A percentile compares a stretch with the other conserved stretches of the same genome.
Conservation (phyloP, 2,888 invertebrate genomes). For the Agrypnus murinus region DNA sequence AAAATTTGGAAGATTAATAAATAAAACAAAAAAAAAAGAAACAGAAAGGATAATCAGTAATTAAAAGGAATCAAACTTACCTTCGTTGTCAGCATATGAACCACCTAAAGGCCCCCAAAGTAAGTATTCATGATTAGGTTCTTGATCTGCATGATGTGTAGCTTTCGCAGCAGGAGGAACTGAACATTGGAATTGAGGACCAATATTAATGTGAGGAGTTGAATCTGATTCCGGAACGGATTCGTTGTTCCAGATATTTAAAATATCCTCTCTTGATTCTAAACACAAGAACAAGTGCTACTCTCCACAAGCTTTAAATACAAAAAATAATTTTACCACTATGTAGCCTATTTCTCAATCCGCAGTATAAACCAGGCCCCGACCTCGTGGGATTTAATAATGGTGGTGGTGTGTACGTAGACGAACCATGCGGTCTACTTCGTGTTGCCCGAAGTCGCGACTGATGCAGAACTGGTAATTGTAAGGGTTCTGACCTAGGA, state of each 20-base stretch:
- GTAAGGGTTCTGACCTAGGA: conserved; percentile 77
- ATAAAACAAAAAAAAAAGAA: not conserved
- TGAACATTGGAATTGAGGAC: conserved; percentile 89
- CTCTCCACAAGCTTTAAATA: conserved; percentile 3
- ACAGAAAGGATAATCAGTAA: too few species aligned
- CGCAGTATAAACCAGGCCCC: conserved; percentile 88
- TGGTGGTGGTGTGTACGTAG: conserved; percentile 93
- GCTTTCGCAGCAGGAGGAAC: conserved; percentile 76
- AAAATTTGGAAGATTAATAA: conserved; percentile 26
- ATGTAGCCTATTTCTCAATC: conserved; percentile 23
- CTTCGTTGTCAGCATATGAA: conserved; percentile 83
- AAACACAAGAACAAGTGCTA: too few species aligned
- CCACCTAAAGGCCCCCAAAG: conserved; percentile 92
- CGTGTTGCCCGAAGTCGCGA: conserved; percentile 73
- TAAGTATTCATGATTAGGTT: conserved; percentile 79
- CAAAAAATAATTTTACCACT: conserved; percentile 15
- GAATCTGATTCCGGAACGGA: conserved; percentile 72
- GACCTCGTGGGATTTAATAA: conserved; percentile 93
- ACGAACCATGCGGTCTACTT: conserved; percentile 71
- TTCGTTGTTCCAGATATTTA: conserved; percentile 66
- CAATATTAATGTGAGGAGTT: conserved; percentile 90
- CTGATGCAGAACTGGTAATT: conserved; percentile 71
- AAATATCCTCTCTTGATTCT: conserved; percentile 63
- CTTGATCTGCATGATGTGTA: conserved; percentile 74
- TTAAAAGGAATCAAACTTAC: conserved; percentile 72